Evolutionary conservation across 2,797 vertebrate species (phyloP).

Genomic region (Pitangus sulphuratus): DNA sequence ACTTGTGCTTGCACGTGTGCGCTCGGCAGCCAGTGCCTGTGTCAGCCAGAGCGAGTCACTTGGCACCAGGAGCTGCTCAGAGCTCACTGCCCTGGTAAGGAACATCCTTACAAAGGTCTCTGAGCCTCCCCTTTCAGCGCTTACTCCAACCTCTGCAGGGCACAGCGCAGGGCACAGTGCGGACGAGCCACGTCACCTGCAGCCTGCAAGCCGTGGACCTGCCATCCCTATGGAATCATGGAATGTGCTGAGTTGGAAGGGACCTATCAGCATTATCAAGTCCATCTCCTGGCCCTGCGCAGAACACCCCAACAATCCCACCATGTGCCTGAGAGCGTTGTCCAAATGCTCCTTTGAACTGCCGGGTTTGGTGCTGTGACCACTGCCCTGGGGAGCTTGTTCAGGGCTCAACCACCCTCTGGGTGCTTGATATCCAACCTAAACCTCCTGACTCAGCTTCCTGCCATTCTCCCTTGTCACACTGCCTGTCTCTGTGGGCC

Average conservation of each 20-base stretch:
- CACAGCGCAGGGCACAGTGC: fast-evolving
- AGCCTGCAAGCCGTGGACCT: not conserved
- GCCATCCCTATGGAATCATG: fast-evolving
- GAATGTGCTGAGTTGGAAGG: not conserved
- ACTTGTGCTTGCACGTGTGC: fast-evolving
- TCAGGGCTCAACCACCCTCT: not conserved
- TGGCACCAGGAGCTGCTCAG: not conserved
- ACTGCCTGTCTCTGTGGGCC: not conserved
- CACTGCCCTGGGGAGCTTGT: not conserved
- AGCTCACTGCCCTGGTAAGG: not conserved
- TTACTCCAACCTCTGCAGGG: not conserved
- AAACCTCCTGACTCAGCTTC: not conserved
- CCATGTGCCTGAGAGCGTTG: not conserved
- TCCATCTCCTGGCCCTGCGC: not conserved
- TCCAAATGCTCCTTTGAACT: not conserved
- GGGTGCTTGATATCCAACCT: not conserved
- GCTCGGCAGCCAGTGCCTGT: not conserved
- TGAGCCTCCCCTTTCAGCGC: not conserved
- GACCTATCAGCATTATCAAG: not conserved
- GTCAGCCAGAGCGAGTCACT: not conserved
- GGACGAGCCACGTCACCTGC: fast-evolving
- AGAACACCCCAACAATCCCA: not conserved
- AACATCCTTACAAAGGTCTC: not conserved
- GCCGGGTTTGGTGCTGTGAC: not conserved
- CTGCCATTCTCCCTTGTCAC: not conserved